These are phyloP conservation scores for Temnothorax curvispinosus DNA, from an alignment of 1,140 invertebrate species.

Conservation along the genomic window DNA sequence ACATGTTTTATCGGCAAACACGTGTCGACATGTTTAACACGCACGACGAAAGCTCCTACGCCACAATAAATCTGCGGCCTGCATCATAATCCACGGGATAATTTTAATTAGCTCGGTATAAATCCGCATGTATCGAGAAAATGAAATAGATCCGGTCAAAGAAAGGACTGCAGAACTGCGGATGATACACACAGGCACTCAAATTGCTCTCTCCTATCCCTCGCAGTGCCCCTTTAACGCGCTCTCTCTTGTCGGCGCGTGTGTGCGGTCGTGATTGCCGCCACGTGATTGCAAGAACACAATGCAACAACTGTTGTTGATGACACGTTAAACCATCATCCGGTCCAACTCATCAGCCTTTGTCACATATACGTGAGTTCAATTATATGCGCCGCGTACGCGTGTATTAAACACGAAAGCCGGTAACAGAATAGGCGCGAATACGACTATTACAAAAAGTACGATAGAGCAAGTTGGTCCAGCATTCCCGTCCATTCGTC, in stretches of 20 bases:
- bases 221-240: slow-evolving; percentile 26
- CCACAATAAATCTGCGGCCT: slow-evolving; percentile 17
- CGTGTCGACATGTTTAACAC: background rate
- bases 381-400: slow-evolving; percentile 72
- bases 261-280: slow-evolving; percentile 65
- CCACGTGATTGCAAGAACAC: slow-evolving; percentile 55
- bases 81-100: slow-evolving; percentile 65
- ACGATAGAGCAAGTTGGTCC: background rate
- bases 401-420: slow-evolving; percentile 60
- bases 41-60: background rate
- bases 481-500: background rate
- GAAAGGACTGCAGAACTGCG: background rate
- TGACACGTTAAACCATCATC: slow-evolving; percentile 76
- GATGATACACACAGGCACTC: background rate
- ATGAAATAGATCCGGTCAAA: slow-evolving; percentile 2
- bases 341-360: slow-evolving; percentile 58
- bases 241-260: background rate
- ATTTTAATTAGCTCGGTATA: slow-evolving; percentile 76
- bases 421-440: slow-evolving; percentile 5
- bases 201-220: slow-evolving; percentile 8
- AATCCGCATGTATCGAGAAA: slow-evolving; percentile 17
- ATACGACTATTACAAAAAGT: slow-evolving; percentile 17
- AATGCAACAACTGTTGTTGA: slow-evolving; percentile 69
- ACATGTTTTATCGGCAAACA: slow-evolving; percentile 37
- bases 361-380: slow-evolving; percentile 71